Conservation (phyloP, 2,113 vertebrate genomes). For the Oryzias melastigma region DNA sequence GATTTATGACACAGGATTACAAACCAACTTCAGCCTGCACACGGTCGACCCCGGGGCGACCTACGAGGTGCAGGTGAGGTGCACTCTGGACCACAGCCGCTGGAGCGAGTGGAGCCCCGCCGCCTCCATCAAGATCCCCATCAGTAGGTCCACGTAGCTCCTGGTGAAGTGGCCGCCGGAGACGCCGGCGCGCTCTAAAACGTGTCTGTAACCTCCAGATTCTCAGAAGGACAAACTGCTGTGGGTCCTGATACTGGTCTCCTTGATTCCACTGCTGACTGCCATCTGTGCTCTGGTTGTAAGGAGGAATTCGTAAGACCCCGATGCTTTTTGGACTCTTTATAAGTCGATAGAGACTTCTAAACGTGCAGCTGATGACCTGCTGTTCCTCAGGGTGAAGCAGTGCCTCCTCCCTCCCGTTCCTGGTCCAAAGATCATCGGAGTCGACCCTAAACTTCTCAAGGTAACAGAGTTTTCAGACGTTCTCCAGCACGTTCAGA, state of each 20-base stretch:
- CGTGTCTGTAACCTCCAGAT: constrained; percentile 60
- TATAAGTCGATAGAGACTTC: background rate
- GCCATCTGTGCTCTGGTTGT: constrained; percentile 76
- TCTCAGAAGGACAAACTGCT: constrained; percentile 66
- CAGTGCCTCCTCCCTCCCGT: constrained; percentile 86
- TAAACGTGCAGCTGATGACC: constrained; percentile 3
- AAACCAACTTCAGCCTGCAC: constrained; percentile 80
- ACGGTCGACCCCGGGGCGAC: constrained; percentile 77
- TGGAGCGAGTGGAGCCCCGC: constrained; percentile 79
- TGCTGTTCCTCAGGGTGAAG: constrained; percentile 77
- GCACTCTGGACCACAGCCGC: constrained; percentile 78
- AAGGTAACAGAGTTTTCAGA: constrained; percentile 74
- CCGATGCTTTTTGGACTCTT: background rate
- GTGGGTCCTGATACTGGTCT: constrained; percentile 81
- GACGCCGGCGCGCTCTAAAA: background rate
- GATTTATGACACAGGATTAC: constrained; percentile 78
- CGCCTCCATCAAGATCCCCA: constrained; percentile 45
- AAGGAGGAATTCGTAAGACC: constrained; percentile 84
- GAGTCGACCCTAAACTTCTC: constrained; percentile 83
- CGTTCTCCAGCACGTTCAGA: background rate
- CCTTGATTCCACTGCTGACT: constrained; percentile 73
- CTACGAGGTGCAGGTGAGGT: constrained; percentile 84
- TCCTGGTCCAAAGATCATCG: constrained; percentile 91
- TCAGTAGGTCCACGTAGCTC: constrained; percentile 57
- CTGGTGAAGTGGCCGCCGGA: background rate